These are phyloP conservation scores for Columba livia DNA, from an alignment of 2,113 vertebrate genomes.

Conservation along the genomic window DNA sequence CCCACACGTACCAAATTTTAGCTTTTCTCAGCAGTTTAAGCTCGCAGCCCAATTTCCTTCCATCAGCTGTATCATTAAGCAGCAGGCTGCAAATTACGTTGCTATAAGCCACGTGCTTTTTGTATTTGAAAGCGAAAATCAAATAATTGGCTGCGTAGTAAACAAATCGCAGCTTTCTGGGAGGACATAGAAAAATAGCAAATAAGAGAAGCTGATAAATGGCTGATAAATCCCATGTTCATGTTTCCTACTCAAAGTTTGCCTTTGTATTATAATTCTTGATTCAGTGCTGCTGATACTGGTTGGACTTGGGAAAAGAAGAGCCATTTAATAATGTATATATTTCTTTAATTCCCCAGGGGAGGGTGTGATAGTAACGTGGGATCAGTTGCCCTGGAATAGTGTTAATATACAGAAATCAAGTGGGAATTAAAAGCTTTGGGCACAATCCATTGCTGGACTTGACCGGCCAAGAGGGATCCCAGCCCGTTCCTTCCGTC, in stretches of 20 bases:
- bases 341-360: neutral
- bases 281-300: no score
- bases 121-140: neutral
- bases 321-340: neutral
- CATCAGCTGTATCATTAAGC: slow-evolving; percentile 51
- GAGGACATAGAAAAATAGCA: neutral
- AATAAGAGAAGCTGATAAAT: neutral
- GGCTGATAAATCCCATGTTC: neutral
- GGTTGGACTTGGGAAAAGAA: neutral
- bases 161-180: neutral
- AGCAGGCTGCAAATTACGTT: slow-evolving; percentile 50
- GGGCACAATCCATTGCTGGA: neutral
- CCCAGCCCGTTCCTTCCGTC: neutral
- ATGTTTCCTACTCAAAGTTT: neutral
- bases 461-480: rapidly evolving
- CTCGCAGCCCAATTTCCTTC: neutral
- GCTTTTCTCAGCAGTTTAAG: slow-evolving; percentile 37
- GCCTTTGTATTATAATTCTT: neutral
- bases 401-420: neutral
- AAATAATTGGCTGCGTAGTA: slow-evolving; percentile 8
- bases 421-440: slow-evolving; percentile 35
- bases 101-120: neutral
- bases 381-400: neutral
- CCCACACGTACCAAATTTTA: neutral
- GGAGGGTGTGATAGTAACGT: neutral